Percentiles rank a stretch among this genome's conserved stretches.
phyloP scores from a whole-genome alignment of 2,888 invertebrate genomes.

The Belgica antarctica region DNA sequence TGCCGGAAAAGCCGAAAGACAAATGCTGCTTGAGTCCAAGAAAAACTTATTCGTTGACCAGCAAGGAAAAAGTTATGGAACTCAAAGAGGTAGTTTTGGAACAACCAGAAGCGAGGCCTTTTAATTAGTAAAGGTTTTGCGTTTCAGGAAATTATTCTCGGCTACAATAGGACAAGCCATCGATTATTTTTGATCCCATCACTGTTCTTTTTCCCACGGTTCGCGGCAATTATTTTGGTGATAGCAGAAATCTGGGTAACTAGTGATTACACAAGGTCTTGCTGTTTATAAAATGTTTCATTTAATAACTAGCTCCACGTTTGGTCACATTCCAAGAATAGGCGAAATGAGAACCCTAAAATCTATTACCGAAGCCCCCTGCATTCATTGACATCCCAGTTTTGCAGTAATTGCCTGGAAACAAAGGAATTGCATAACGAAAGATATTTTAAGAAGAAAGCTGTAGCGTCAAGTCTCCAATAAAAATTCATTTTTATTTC shows the following conservation, averaged over 20 bases:
- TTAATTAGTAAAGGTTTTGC: not conserved
- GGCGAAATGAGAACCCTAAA: conserved; percentile 58
- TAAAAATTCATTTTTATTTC: not conserved
- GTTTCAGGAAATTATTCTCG: conserved; percentile 52
- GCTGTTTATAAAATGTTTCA: too few species aligned
- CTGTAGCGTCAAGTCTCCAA: not conserved
- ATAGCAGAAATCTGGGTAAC: conserved; percentile 61
- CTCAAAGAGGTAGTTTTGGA: conserved; percentile 46
- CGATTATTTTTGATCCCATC: conserved; percentile 63
- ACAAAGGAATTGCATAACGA: conserved; percentile 49
- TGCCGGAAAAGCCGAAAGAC: not conserved
- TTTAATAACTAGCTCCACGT: too few species aligned
- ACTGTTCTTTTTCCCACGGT: conserved; percentile 59
- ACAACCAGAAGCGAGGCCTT: too few species aligned
- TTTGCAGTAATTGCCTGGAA: conserved; percentile 67
- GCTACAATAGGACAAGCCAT: conserved; percentile 54
- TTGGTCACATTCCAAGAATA: conserved; percentile 69
- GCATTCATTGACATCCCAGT: conserved; percentile 65
- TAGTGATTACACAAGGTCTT: too few species aligned
- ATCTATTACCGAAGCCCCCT: conserved; percentile 69
- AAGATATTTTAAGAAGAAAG: conserved; percentile 17
- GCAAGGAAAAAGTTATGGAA: conserved; percentile 45
- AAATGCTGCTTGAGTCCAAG: conserved; percentile 31
- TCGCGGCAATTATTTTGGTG: conserved; percentile 57
- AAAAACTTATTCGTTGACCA: conserved; percentile 45